These are phyloP conservation scores for Bryconaethiops microstoma DNA, from an alignment of 2,797 vertebrate species.

Conservation along the genomic window DNA sequence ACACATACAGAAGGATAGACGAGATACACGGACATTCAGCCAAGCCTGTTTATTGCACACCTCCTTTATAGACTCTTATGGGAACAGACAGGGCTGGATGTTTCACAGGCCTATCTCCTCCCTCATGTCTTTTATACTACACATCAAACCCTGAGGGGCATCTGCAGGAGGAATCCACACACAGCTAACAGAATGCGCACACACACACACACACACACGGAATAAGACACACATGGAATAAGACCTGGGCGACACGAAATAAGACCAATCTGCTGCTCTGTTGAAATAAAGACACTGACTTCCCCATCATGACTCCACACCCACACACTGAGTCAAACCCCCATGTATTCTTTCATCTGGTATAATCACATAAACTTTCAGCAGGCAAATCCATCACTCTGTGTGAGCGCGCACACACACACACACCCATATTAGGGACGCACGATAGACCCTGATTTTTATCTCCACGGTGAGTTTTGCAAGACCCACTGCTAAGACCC, in stretches of 20 bases:
- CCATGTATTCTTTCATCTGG: conserved; percentile 7
- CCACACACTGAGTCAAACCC: conserved; percentile 37
- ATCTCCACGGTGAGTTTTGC: background rate
- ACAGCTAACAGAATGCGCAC: conserved; percentile 4
- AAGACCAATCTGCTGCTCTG: conserved; percentile 8
- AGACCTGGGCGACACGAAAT: background rate
- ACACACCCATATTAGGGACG: background rate
- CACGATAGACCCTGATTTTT: background rate
- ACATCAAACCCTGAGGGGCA: conserved; percentile 49
- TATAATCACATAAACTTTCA: conserved; percentile 31
- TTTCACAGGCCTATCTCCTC: conserved; percentile 43
- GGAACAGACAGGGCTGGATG: conserved; percentile 47
- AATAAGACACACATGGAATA: background rate
- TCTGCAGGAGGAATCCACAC: conserved; percentile 22
- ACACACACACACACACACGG: conserved; percentile 19
- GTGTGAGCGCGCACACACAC: conserved; percentile 6
- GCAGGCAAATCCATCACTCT: conserved; percentile 31
- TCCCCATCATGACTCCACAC: conserved; percentile 33
- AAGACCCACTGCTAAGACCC: no score
- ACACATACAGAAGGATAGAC: conserved; percentile 2
- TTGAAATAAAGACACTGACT: conserved; percentile 23
- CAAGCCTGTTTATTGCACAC: background rate
- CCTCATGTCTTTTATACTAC: conserved; percentile 44
- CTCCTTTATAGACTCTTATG: conserved; percentile 25
- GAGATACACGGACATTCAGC: conserved; percentile 14